Percentiles rank a stretch among this genome's conserved stretches.
These are phyloP conservation scores for Tigriopus californicus DNA, from an alignment of 2,888 invertebrate species.

Conservation along the genomic window DNA sequence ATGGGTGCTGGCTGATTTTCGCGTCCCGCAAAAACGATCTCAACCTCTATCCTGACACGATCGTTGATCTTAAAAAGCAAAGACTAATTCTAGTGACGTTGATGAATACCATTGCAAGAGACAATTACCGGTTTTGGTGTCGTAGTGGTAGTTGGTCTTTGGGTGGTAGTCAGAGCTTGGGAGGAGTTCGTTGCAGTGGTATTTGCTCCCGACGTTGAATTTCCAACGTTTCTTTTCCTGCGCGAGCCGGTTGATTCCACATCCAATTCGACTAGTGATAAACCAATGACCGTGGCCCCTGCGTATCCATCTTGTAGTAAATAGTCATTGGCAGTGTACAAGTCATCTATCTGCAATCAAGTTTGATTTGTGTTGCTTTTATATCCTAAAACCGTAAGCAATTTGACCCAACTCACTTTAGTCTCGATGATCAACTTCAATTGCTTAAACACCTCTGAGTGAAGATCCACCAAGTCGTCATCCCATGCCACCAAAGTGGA, in stretches of 20 bases:
- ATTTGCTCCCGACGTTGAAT: not conserved
- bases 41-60: not conserved
- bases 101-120: no score
- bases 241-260: not conserved
- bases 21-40: not conserved
- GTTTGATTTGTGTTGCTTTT: not conserved
- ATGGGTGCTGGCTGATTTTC: not conserved
- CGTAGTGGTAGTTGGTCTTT: not conserved
- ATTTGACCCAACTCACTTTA: not conserved
- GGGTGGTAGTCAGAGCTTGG: not conserved
- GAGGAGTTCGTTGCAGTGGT: not conserved
- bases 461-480: not conserved
- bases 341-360: not conserved
- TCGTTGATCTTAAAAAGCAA: not conserved
- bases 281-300: not conserved
- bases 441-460: not conserved
- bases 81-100: not conserved
- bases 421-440: not conserved
- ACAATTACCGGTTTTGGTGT: not conserved
- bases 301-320: not conserved
- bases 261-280: not conserved
- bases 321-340: not conserved
- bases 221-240: not conserved
- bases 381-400: no score
- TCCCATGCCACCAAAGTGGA: not conserved